Conservation (phyloP, 1,140 invertebrate genomes). For the Meloidogyne exigua region DNA sequence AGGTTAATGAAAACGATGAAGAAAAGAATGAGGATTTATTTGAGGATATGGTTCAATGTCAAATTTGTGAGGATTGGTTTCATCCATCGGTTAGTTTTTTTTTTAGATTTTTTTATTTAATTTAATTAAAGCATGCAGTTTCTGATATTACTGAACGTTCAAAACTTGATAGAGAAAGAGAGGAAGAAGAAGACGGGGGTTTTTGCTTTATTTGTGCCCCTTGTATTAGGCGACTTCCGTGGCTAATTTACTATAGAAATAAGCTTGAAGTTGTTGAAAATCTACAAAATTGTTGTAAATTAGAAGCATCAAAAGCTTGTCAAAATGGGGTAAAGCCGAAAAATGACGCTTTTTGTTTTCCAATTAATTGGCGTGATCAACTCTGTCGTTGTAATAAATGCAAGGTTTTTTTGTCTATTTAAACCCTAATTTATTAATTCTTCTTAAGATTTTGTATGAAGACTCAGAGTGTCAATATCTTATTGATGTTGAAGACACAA, state of each 20-base stretch:
- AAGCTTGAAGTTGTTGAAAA: background rate
- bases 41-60: slow-evolving; percentile 94
- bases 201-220: background rate
- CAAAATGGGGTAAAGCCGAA: slow-evolving; percentile 1
- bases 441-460: slow-evolving; percentile 46
- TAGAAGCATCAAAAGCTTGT: slow-evolving; percentile 18
- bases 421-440: no score
- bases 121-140: background rate
- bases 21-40: slow-evolving; percentile 65
- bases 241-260: slow-evolving; percentile 15
- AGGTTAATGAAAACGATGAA: slow-evolving; percentile 64
- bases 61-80: slow-evolving; percentile 96
- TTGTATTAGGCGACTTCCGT: background rate
- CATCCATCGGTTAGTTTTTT: slow-evolving; percentile 67
- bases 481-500: slow-evolving; percentile 48
- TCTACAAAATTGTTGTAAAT: slow-evolving; percentile 32
- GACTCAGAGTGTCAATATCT: slow-evolving; percentile 44
- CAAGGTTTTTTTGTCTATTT: slow-evolving; percentile 28
- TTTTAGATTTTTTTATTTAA: background rate
- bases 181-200: slow-evolving; percentile 6
- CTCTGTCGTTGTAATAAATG: slow-evolving; percentile 43
- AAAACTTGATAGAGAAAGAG: background rate
- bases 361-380: slow-evolving; percentile 34
- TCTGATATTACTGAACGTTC: slow-evolving; percentile 15
- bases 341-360: slow-evolving; percentile 18